Percentiles rank a stretch among this genome's conserved stretches.
phyloP scores from a whole-genome alignment of 2,797 vertebrate species.

The Sciaenops ocellatus region DNA sequence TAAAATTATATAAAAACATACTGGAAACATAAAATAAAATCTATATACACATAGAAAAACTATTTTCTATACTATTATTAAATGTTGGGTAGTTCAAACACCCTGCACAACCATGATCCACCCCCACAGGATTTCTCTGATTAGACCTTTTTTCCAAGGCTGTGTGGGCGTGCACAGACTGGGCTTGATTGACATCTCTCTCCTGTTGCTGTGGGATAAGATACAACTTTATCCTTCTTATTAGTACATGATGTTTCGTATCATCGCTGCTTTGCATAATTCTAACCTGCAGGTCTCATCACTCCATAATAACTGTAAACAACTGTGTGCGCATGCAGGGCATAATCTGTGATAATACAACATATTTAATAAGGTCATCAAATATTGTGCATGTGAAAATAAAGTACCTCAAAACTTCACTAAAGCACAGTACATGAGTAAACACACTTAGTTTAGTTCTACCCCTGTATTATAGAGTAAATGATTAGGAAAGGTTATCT shows the following conservation, averaged over 20 bases:
- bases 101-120: not conserved
- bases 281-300: not conserved
- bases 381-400: not conserved
- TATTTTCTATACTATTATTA: not conserved
- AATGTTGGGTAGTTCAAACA: not conserved
- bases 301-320: not conserved
- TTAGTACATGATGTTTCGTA: not conserved
- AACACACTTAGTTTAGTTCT: not conserved
- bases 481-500: not conserved
- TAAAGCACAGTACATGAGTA: not conserved
- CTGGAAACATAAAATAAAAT: not conserved
- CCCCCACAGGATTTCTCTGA: not conserved
- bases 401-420: not conserved
- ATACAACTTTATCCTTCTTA: not conserved
- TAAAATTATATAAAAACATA: not conserved
- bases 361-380: not conserved
- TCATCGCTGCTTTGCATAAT: not conserved
- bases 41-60: not conserved
- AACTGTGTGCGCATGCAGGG: not conserved
- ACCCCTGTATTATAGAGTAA: not conserved
- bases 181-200: slow-evolving; percentile 1
- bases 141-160: not conserved
- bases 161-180: not conserved
- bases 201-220: not conserved
- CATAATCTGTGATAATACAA: not conserved